A percentile compares a stretch with the other conserved stretches of the same genome.
Evolutionary conservation across 1,140 invertebrate species (phyloP).

Genomic region (Anoplophora glabripennis): DNA sequence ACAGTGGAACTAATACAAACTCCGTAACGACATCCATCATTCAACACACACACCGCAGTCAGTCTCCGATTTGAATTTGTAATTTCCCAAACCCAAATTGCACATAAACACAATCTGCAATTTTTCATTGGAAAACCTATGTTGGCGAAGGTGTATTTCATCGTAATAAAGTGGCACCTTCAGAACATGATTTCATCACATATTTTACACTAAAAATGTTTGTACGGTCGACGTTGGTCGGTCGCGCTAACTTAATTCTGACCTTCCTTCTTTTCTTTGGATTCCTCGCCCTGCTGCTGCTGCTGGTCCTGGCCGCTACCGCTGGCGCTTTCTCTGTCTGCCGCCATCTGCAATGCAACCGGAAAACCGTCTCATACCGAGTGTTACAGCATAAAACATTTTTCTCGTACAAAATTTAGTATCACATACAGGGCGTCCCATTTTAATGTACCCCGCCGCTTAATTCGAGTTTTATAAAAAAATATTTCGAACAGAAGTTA

Average conservation of each 20-base stretch:
- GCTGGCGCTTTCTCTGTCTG: constrained; percentile 61
- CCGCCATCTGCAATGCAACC: constrained; percentile 61
- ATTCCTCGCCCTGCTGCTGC: constrained; percentile 48
- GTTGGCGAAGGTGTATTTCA: not conserved
- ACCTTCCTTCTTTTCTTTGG: constrained; percentile 53
- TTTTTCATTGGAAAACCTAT: constrained; percentile 14
- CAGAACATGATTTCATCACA: constrained; percentile 6
- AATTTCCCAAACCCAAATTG: constrained; percentile 17
- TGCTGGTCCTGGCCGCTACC: constrained; percentile 40
- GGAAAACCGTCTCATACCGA: not conserved
- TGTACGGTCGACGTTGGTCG: not conserved
- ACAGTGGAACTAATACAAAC: constrained; percentile 7
- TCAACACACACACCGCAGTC: not conserved
- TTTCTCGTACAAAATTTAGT: too few relatives aligned
- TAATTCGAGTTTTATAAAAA: too few relatives aligned
- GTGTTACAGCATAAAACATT: not conserved
- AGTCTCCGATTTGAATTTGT: constrained; percentile 1
- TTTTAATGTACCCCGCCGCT: too few relatives aligned
- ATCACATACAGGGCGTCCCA: too few relatives aligned
- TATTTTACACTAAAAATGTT: constrained; percentile 18
- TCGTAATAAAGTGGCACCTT: not conserved
- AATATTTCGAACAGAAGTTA: too few relatives aligned
- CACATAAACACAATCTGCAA: constrained; percentile 14
- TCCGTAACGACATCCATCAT: not conserved
- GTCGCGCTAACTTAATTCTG: constrained; percentile 47